Conservation (phyloP, 2,888 invertebrate genomes). For the Digitonthophagus gazella region DNA sequence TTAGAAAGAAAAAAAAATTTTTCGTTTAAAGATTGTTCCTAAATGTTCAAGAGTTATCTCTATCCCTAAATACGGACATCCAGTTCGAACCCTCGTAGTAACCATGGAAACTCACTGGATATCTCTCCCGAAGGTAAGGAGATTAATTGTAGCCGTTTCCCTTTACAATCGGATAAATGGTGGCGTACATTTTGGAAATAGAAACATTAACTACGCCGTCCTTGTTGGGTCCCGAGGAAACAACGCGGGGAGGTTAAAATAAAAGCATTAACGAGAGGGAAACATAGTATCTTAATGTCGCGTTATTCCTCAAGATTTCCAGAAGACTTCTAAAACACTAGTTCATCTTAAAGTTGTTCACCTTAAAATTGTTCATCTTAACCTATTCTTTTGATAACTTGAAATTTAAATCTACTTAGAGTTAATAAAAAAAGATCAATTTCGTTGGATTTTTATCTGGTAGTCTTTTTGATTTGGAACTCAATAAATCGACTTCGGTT, state of each 20-base stretch:
- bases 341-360: too few species aligned
- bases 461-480: neutral
- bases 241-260: neutral
- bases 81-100: constrained; percentile 40
- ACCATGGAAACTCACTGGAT: constrained; percentile 44
- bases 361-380: too few species aligned
- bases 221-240: constrained; percentile 8
- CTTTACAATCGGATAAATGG: constrained; percentile 52
- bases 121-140: constrained; percentile 52
- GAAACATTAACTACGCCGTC: constrained; percentile 50
- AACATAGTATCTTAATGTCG: constrained; percentile 2
- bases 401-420: too few species aligned
- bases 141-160: constrained; percentile 53
- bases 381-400: too few species aligned
- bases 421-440: too few species aligned
- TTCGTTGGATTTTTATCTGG: neutral
- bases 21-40: neutral
- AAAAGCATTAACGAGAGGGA: neutral
- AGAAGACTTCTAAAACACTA: neutral
- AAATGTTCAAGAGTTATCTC: neutral
- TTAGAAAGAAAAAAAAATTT: too few species aligned
- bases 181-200: constrained; percentile 51
- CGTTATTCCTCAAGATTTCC: neutral
- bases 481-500: constrained; percentile 20
- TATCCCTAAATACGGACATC: constrained; percentile 27